Evolutionary conservation across 2,797 vertebrate genomes (phyloP).

Genomic region (Pangasius sanitwongsei): DNA sequence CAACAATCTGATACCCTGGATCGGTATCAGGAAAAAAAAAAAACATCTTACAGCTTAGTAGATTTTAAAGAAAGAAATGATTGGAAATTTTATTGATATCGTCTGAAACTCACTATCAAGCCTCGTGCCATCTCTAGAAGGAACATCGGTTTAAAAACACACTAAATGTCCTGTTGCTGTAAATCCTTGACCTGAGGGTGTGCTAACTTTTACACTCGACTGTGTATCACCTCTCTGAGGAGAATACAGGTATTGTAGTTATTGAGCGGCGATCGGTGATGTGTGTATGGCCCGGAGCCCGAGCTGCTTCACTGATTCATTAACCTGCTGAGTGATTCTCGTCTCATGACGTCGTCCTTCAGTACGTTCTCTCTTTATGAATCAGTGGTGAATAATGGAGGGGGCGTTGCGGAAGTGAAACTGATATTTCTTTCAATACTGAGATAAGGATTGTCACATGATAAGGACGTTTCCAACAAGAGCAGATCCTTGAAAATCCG

Average conservation of each 20-base stretch:
- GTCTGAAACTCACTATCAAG: neutral
- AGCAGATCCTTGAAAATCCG: neutral
- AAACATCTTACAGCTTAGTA: neutral
- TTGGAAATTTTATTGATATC: neutral
- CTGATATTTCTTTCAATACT: constrained; percentile 9
- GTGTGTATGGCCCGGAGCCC: constrained; percentile 7
- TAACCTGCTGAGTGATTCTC: constrained; percentile 19
- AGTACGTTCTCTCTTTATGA: constrained; percentile 41
- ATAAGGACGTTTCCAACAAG: neutral
- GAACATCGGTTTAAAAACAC: neutral
- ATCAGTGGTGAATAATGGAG: constrained; percentile 48
- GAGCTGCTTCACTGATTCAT: neutral
- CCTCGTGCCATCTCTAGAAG: neutral
- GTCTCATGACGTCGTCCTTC: constrained; percentile 25
- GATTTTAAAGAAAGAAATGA: neutral
- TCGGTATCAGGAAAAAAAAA: neutral
- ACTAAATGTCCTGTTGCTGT: neutral
- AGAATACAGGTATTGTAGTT: neutral
- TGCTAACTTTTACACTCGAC: neutral
- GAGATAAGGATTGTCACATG: neutral
- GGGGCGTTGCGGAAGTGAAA: no score
- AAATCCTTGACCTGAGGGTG: neutral
- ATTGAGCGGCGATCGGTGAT: neutral
- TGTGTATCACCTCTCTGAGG: neutral
- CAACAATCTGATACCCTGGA: neutral